phyloP scores from a whole-genome alignment of 2,113 vertebrate genomes.

The Loxodonta africana region DNA sequence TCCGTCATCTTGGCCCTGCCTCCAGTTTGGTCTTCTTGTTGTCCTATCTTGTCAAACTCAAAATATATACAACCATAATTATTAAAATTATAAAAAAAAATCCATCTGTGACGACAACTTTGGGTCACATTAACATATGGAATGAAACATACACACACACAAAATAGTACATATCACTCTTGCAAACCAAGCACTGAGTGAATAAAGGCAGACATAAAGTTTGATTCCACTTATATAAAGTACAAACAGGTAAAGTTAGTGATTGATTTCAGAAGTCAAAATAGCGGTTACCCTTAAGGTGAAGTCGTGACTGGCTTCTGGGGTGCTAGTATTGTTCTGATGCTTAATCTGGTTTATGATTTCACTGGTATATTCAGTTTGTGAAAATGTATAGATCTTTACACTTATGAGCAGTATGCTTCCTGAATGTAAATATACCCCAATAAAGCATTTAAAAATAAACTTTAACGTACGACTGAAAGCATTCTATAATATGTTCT shows the following conservation, averaged over 20 bases:
- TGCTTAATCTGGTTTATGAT: background rate
- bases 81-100: background rate
- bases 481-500: background rate
- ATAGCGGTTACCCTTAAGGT: background rate
- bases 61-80: conserved; percentile 25
- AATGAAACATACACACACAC: background rate
- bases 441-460: background rate
- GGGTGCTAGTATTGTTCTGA: background rate
- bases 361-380: background rate
- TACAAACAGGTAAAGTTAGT: background rate
- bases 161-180: background rate
- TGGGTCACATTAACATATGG: background rate
- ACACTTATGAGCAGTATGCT: background rate
- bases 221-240: background rate
- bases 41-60: background rate
- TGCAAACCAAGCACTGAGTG: background rate
- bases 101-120: background rate
- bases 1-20: too few relatives aligned
- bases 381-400: background rate
- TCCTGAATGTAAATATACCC: background rate
- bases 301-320: background rate
- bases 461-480: background rate
- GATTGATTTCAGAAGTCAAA: background rate
- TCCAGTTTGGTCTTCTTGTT: background rate
- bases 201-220: background rate